phyloP scores from a whole-genome alignment of 2,888 invertebrate genomes.

The Neoitamus cyanurus region DNA sequence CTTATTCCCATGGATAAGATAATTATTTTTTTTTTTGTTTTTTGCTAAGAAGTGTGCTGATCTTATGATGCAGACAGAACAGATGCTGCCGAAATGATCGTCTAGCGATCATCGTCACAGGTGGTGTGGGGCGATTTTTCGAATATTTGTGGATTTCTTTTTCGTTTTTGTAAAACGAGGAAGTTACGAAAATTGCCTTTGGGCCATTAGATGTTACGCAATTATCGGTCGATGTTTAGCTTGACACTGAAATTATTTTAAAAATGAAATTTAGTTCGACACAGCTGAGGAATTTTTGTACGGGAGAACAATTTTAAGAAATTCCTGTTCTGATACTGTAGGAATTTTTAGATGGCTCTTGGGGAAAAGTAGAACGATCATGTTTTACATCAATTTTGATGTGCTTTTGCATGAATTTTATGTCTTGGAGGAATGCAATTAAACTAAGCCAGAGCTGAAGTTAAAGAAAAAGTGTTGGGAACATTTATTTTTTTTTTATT shows the following conservation, averaged over 20 bases:
- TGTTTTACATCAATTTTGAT: neutral
- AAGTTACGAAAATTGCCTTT: slow-evolving; percentile 16
- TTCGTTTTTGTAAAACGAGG: neutral
- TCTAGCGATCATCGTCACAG: neutral
- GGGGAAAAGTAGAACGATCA: neutral
- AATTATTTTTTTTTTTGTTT: neutral
- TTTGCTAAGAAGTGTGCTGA: neutral
- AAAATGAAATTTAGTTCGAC: neutral
- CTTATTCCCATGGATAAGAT: neutral
- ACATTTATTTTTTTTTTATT: neutral
- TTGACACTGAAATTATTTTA: slow-evolving; percentile 20
- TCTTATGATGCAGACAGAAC: neutral
- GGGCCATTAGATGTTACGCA: neutral
- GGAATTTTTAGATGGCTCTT: neutral
- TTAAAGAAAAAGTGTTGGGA: neutral
- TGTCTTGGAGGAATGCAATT: neutral
- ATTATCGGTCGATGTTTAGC: slow-evolving; percentile 4
- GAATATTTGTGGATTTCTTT: neutral
- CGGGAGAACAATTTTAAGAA: neutral
- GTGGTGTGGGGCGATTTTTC: slow-evolving; percentile 1
- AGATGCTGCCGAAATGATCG: neutral
- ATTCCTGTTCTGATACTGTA: neutral
- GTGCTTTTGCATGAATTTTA: neutral
- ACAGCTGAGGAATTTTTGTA: neutral
- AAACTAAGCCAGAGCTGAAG: neutral